Percentiles rank a stretch among this genome's conserved stretches.
Evolutionary conservation across 1,140 invertebrate genomes (phyloP).

Genomic region (Pteromalus puparum): DNA sequence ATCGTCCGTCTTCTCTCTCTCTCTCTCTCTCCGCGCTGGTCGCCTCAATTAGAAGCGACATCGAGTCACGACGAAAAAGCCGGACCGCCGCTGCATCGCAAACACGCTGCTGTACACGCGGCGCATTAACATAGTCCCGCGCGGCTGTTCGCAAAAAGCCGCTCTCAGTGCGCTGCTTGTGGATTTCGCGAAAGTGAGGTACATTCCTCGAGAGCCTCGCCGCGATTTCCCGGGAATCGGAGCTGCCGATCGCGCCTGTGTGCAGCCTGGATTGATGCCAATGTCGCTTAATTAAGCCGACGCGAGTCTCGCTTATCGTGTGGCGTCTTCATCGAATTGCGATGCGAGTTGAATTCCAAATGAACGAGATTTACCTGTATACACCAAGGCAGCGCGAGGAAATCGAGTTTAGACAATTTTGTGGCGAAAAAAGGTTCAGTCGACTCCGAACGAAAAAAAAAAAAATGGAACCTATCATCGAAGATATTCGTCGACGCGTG

Average conservation of each 20-base stretch:
- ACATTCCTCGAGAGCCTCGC: slow-evolving; percentile 24
- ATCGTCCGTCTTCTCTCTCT: slow-evolving; percentile 26
- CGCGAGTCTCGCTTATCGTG: background rate
- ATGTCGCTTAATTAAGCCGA: slow-evolving; percentile 32
- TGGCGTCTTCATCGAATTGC: slow-evolving; percentile 41
- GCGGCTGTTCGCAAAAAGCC: slow-evolving; percentile 45
- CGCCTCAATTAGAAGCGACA: slow-evolving; percentile 71
- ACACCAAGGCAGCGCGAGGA: background rate
- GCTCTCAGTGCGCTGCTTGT: too few relatives aligned
- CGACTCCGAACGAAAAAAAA: background rate
- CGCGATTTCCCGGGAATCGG: slow-evolving; percentile 30
- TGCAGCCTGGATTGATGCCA: background rate
- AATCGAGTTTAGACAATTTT: slow-evolving; percentile 35
- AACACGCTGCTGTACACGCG: slow-evolving; percentile 12
- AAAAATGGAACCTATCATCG: background rate
- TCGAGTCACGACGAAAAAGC: slow-evolving; percentile 64
- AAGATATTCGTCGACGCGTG: background rate
- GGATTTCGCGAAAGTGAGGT: slow-evolving; percentile 37
- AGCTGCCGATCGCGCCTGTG: slow-evolving; percentile 16
- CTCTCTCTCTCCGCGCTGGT: background rate
- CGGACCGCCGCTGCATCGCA: slow-evolving; percentile 40
- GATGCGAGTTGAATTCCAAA: slow-evolving; percentile 32
- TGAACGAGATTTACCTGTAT: background rate
- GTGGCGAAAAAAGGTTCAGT: background rate
- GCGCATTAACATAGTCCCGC: slow-evolving; percentile 68